These are phyloP conservation scores for Pangasius sanitwongsei DNA, from an alignment of 2,797 vertebrate genomes.

Conservation along the genomic window DNA sequence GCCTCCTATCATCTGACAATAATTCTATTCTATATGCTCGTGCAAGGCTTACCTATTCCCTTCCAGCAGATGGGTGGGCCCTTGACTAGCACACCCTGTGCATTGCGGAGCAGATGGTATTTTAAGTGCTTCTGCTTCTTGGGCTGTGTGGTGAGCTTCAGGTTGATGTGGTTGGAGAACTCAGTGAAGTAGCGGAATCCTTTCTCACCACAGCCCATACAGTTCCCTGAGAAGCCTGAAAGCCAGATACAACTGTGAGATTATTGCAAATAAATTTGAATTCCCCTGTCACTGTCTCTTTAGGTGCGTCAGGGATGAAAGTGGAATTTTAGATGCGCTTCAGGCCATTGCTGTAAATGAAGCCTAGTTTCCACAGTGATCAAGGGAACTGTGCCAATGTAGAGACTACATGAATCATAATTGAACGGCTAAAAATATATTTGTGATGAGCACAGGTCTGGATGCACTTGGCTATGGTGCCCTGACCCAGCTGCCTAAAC, in stretches of 20 bases:
- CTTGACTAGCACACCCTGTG: constrained; percentile 86
- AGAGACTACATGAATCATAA: constrained; percentile 45
- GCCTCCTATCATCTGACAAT: neutral
- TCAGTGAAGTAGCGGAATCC: constrained; percentile 98
- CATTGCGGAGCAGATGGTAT: constrained; percentile 87
- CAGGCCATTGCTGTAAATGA: neutral
- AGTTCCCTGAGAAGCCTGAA: constrained; percentile 94
- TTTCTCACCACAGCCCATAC: constrained; percentile 94
- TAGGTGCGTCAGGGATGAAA: neutral
- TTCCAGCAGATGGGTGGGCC: constrained; percentile 93
- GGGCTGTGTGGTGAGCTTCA: constrained; percentile 94
- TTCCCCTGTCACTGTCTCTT: neutral
- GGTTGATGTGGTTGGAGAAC: constrained; percentile 97
- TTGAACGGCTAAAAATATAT: constrained; percentile 51
- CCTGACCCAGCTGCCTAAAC: constrained; percentile 49
- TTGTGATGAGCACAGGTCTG: constrained; percentile 32
- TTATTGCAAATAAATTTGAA: neutral
- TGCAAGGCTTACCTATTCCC: constrained; percentile 80
- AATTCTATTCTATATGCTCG: too few species aligned
- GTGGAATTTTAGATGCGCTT: neutral
- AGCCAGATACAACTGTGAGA: neutral
- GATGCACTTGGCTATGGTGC: constrained; percentile 37
- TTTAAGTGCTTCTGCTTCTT: constrained; percentile 99
- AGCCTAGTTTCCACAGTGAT: constrained; percentile 59
- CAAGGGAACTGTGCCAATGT: neutral